Conservation (phyloP, 2,888 invertebrate genomes). For the Gandaritis pyraliata region DNA sequence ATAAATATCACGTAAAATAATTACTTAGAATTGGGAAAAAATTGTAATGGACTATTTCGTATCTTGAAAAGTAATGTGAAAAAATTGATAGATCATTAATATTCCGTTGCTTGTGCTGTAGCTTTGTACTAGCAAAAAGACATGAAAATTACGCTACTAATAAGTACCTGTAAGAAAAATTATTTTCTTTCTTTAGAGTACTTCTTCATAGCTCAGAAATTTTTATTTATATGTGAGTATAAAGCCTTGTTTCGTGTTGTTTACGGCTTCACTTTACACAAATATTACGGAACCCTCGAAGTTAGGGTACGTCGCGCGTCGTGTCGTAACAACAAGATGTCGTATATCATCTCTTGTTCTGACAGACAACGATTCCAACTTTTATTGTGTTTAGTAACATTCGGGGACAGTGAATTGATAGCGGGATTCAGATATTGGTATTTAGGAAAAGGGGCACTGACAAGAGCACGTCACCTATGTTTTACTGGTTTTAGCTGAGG, state of each 20-base stretch:
- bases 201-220: background rate
- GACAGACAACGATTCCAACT: constrained; percentile 49
- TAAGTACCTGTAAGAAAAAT: background rate
- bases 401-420: constrained; percentile 35
- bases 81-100: too few relatives aligned
- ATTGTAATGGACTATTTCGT: too few relatives aligned
- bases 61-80: too few relatives aligned
- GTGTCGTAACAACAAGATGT: constrained; percentile 46
- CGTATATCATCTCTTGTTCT: constrained; percentile 55
- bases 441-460: background rate
- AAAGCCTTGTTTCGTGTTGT: constrained; percentile 15
- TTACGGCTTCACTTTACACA: constrained; percentile 18
- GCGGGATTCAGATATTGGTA: constrained; percentile 31
- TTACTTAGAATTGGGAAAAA: too few relatives aligned
- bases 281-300: constrained; percentile 34
- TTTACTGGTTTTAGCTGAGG: too few relatives aligned
- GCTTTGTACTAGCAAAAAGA: too few relatives aligned
- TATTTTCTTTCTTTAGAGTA: background rate
- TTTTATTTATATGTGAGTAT: background rate
- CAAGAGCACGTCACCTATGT: too few relatives aligned
- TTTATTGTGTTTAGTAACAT: constrained; percentile 53
- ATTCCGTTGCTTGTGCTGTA: too few relatives aligned
- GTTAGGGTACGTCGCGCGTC: background rate
- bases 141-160: too few relatives aligned
- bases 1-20: too few relatives aligned